Evolutionary conservation across 2,113 vertebrate genomes (phyloP).

Genomic region (Ammodytes dubius): DNA sequence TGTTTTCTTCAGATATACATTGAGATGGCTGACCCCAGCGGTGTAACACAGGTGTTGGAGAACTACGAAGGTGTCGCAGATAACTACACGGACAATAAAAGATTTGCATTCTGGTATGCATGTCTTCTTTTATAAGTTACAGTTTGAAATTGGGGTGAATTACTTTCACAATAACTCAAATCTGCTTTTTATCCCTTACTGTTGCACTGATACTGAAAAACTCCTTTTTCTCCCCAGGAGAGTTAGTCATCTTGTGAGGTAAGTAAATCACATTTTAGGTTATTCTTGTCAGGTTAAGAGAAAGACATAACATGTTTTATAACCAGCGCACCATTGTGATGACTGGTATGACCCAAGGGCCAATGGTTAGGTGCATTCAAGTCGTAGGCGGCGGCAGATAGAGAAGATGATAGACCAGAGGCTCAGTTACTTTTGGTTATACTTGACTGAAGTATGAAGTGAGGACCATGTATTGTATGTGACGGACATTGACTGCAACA

Average conservation of each 20-base stretch:
- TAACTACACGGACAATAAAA: accelerated
- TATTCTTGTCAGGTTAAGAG: not conserved
- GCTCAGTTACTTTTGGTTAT: no score
- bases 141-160: not conserved
- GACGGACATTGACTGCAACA: no score
- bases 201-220: not conserved
- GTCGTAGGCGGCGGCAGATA: no score
- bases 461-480: no score
- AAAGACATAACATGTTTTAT: not conserved
- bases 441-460: no score
- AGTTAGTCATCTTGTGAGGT: not conserved
- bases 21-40: constrained; percentile 32
- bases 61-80: not conserved
- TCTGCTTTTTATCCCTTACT: not conserved
- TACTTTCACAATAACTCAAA: not conserved
- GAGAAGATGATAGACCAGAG: no score
- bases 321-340: no score
- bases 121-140: not conserved
- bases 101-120: not conserved
- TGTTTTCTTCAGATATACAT: constrained; percentile 35
- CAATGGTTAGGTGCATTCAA: not conserved
- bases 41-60: constrained; percentile 11
- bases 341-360: not conserved
- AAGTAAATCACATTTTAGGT: constrained; percentile 8
- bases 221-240: constrained; percentile 4